Conservation (phyloP, 92 coral and sea anemone genomes). For the Epizoanthus rinbou region DNA sequence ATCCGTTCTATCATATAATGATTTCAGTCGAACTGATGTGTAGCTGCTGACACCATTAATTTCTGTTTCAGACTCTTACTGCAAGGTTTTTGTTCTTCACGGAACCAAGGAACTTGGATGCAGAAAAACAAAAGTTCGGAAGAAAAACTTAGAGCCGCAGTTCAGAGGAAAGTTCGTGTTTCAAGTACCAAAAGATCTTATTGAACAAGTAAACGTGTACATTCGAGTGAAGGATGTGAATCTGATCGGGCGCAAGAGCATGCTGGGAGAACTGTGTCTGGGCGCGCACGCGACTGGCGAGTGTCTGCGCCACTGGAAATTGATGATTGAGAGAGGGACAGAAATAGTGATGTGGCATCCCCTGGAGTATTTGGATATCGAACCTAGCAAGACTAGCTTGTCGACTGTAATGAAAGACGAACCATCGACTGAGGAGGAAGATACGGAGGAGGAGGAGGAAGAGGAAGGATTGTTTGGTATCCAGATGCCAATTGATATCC, state of each 20-base stretch:
- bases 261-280: slow-evolving; percentile 82
- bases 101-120: slow-evolving; percentile 73
- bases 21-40: not conserved
- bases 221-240: slow-evolving; percentile 90
- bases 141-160: slow-evolving; percentile 86
- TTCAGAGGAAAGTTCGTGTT: slow-evolving; percentile 72
- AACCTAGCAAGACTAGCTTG: slow-evolving; percentile 82
- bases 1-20: too few species aligned
- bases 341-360: slow-evolving; percentile 88
- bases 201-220: slow-evolving; percentile 77
- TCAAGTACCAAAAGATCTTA: slow-evolving; percentile 59
- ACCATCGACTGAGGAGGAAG: slow-evolving; percentile 67
- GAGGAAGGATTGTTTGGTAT: slow-evolving; percentile 72
- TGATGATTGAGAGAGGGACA: slow-evolving; percentile 67
- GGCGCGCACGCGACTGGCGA: slow-evolving; percentile 86
- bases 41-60: not conserved
- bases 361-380: slow-evolving; percentile 73
- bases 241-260: slow-evolving; percentile 69
- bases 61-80: slow-evolving; percentile 76
- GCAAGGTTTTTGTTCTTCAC: slow-evolving; percentile 84
- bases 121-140: slow-evolving; percentile 73
- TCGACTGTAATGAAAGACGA: slow-evolving; percentile 76
- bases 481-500: slow-evolving; percentile 57
- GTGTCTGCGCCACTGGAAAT: slow-evolving; percentile 79
- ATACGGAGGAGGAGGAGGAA: slow-evolving; percentile 75